phyloP scores from a whole-genome alignment of 2,888 invertebrate species.

The Zhengitettix transpicula region DNA sequence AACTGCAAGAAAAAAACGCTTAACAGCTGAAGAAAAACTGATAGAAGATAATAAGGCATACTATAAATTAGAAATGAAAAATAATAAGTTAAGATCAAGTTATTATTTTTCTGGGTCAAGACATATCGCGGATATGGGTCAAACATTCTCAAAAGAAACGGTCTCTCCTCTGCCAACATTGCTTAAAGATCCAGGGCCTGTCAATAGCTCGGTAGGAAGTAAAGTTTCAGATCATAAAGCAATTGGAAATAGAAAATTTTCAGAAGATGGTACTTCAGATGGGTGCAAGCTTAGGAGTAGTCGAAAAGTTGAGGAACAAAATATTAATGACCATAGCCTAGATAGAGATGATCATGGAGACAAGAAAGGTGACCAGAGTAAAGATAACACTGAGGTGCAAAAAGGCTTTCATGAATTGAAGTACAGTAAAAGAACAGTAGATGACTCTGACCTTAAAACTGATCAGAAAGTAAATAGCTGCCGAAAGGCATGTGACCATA shows the following conservation, averaged over 20 bases:
- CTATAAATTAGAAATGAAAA: conserved; percentile 55
- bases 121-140: conserved; percentile 6
- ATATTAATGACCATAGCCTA: not conserved
- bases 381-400: not conserved
- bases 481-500: not conserved
- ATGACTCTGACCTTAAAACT: not conserved
- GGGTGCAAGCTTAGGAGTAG: not conserved
- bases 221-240: conserved; percentile 18
- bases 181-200: conserved; percentile 24
- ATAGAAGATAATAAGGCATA: conserved; percentile 39
- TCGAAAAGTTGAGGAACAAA: not conserved
- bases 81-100: conserved; percentile 48
- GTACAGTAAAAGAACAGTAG: no score
- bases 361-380: not conserved
- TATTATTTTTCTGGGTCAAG: conserved; percentile 10
- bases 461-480: not conserved
- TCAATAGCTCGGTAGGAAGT: conserved; percentile 15
- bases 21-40: conserved; percentile 34
- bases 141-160: conserved; percentile 7
- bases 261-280: not conserved
- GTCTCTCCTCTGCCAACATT: conserved; percentile 15
- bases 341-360: not conserved
- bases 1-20: conserved; percentile 18
- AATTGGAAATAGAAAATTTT: conserved; percentile 13
- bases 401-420: not conserved